Evolutionary conservation across 2,888 invertebrate genomes (phyloP).

Genomic region (Limnephilus rhombicus): DNA sequence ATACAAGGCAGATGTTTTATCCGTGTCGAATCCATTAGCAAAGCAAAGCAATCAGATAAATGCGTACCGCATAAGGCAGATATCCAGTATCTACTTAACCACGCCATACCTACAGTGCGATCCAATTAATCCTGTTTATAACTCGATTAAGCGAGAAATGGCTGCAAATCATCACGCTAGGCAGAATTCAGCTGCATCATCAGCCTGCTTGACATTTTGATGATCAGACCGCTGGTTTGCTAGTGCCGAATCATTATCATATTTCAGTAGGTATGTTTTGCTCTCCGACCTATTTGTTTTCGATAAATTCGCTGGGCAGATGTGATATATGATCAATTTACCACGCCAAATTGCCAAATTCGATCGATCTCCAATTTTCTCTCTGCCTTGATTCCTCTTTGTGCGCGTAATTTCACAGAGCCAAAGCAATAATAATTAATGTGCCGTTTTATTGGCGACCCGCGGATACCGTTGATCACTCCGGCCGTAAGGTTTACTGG

Average conservation of each 20-base stretch:
- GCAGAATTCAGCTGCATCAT: background rate
- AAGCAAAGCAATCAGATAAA: conserved; percentile 1
- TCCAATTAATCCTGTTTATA: background rate
- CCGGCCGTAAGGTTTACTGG: background rate
- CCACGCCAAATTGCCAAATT: background rate
- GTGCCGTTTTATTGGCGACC: background rate
- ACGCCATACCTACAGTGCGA: background rate
- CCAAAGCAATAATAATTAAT: conserved; percentile 1
- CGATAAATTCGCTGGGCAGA: background rate
- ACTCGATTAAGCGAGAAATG: background rate
- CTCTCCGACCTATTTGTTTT: background rate
- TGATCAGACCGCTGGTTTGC: background rate
- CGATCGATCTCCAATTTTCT: background rate
- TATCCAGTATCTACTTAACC: background rate
- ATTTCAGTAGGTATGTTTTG: background rate
- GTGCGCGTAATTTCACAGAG: background rate
- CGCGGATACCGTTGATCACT: background rate
- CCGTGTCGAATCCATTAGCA: conserved; percentile 1
- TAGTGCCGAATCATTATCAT: background rate
- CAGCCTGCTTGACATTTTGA: background rate
- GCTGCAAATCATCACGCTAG: background rate
- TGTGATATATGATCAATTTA: background rate
- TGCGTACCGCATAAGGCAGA: conserved; percentile 1
- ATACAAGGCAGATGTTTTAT: conserved; percentile 1
- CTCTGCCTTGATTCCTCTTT: background rate